Evolutionary conservation across 2,113 vertebrate genomes (phyloP).

Genomic region (Melanostigma gelatinosum): DNA sequence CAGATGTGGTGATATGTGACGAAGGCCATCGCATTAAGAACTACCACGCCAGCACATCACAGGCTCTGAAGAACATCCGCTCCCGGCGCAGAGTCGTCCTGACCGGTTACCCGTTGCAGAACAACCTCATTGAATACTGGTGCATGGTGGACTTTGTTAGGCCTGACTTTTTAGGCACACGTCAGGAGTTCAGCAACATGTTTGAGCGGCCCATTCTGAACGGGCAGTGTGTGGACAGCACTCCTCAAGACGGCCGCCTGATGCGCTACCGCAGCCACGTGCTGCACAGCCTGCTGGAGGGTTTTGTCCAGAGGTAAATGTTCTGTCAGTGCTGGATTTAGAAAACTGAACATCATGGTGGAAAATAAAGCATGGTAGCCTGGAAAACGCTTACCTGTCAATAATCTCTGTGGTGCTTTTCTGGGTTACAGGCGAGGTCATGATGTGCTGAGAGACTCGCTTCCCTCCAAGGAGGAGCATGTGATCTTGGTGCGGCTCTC

Average conservation of each 20-base stretch:
- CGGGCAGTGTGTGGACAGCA: constrained; percentile 97
- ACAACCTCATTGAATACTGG: constrained; percentile 99
- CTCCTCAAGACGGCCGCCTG: constrained; percentile 94
- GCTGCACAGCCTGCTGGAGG: constrained; percentile 96
- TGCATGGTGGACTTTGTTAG: constrained; percentile 99
- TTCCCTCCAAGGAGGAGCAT: constrained; percentile 94
- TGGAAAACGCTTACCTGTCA: background rate
- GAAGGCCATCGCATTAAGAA: constrained; percentile 99
- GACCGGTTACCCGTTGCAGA: constrained; percentile 96
- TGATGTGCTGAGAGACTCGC: constrained; percentile 92
- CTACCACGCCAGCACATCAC: constrained; percentile 97
- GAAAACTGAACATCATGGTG: background rate
- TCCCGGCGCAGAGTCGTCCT: constrained; percentile 95
- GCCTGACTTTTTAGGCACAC: constrained; percentile 95
- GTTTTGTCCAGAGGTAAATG: constrained; percentile 97
- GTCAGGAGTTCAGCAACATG: constrained; percentile 99
- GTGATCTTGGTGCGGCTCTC: constrained; percentile 96
- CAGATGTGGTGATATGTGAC: constrained; percentile 98
- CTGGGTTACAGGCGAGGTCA: constrained; percentile 90
- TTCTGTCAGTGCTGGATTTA: background rate
- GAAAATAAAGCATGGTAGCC: background rate
- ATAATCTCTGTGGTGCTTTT: constrained; percentile 2
- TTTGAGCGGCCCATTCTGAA: constrained; percentile 98
- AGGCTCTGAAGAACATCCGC: constrained; percentile 97
- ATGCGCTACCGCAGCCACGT: constrained; percentile 99